Conservation (phyloP, 2,888 invertebrate genomes). For the Latheticus oryzae region DNA sequence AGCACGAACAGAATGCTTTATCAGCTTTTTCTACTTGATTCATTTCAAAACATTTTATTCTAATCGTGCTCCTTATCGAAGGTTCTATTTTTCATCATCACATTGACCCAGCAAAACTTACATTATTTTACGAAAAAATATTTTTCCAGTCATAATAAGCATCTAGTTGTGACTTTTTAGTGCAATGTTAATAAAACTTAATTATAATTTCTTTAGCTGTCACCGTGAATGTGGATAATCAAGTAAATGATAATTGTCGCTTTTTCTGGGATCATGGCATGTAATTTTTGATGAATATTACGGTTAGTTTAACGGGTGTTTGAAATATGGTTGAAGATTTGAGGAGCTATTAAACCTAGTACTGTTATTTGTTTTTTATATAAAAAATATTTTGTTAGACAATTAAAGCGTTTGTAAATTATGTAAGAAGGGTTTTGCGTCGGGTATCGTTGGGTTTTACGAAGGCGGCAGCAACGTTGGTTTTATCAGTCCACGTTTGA, state of each 20-base stretch:
- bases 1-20: constrained; percentile 51
- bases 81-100: constrained; percentile 15
- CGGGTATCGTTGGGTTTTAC: constrained; percentile 12
- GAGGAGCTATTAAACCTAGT: constrained; percentile 15
- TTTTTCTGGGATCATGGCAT: not conserved
- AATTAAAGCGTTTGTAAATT: constrained; percentile 14
- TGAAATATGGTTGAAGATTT: constrained; percentile 14
- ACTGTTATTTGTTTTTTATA: constrained; percentile 28
- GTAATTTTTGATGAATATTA: constrained; percentile 1
- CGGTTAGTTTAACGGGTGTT: constrained; percentile 10
- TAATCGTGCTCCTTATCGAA: constrained; percentile 32
- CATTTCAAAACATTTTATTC: constrained; percentile 34
- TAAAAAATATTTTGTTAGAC: constrained; percentile 4
- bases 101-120: no score
- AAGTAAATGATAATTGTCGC: constrained; percentile 3
- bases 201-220: no score
- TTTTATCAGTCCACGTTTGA: constrained; percentile 39
- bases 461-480: constrained; percentile 13
- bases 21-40: constrained; percentile 45
- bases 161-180: no score
- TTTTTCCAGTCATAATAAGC: no score
- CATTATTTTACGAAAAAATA: no score
- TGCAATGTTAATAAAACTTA: no score
- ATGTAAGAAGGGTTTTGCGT: constrained; percentile 14
- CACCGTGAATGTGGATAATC: not conserved